phyloP scores from a whole-genome alignment of 2,888 invertebrate genomes.

The Drosophila merina region DNA sequence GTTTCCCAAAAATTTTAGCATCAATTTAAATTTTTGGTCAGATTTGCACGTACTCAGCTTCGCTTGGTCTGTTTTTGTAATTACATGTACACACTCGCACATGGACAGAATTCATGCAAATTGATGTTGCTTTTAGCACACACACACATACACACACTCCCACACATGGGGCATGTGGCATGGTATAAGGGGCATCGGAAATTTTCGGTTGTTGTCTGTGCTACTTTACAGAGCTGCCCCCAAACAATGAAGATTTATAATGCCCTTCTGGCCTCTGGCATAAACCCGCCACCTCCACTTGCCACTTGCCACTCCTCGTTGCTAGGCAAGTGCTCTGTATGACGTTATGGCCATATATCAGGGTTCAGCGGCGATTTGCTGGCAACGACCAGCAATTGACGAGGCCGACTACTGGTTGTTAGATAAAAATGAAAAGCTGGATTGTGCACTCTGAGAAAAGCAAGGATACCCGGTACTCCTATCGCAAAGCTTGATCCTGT shows the following conservation, averaged over 20 bases:
- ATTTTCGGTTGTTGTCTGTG: conserved; percentile 74
- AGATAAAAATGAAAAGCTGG: conserved; percentile 6
- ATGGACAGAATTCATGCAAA: conserved; percentile 63
- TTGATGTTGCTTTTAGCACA: conserved; percentile 74
- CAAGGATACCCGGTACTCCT: no score
- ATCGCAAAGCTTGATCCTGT: no score
- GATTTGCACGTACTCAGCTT: conserved; percentile 74
- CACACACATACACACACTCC: conserved; percentile 34
- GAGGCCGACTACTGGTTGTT: conserved; percentile 26
- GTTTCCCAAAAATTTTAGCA: conserved; percentile 66
- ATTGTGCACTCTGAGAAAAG: neutral
- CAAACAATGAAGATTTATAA: conserved; percentile 76
- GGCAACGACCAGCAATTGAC: conserved; percentile 55
- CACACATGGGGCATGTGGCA: neutral
- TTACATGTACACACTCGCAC: conserved; percentile 57
- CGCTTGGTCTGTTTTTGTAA: conserved; percentile 70
- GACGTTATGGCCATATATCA: conserved; percentile 74
- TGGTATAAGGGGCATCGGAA: conserved; percentile 30
- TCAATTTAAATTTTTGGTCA: conserved; percentile 80
- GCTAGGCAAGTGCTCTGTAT: conserved; percentile 31
- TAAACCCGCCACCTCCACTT: neutral
- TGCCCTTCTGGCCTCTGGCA: conserved; percentile 28
- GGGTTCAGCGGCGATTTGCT: conserved; percentile 70
- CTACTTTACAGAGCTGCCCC: conserved; percentile 70
- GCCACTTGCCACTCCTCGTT: neutral